Conservation (phyloP, 1,140 invertebrate species). For the Lepidurus apus region DNA sequence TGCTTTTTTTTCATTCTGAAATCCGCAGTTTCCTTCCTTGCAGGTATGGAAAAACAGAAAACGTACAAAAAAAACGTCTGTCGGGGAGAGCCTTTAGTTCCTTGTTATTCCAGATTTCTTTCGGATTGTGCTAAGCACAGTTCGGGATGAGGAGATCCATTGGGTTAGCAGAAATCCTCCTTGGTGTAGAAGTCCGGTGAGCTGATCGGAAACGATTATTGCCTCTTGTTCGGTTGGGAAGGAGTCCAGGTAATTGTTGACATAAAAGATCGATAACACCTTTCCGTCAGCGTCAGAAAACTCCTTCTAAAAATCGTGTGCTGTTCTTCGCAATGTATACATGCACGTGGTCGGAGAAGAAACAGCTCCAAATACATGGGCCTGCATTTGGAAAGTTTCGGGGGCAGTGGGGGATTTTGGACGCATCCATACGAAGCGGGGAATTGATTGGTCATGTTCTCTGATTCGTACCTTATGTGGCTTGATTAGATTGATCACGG, state of each 20-base stretch:
- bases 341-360: conserved; percentile 8
- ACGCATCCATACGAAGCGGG: conserved; percentile 30
- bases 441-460: conserved; percentile 20
- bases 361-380: too few species aligned
- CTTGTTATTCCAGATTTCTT: neutral
- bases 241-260: conserved; percentile 32
- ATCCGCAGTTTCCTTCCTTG: too few species aligned
- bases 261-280: conserved; percentile 27
- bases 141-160: conserved; percentile 27
- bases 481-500: conserved; percentile 27
- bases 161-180: conserved; percentile 31
- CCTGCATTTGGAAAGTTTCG: conserved; percentile 30
- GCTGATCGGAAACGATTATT: neutral
- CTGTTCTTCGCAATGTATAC: neutral
- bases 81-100: too few species aligned
- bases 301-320: conserved; percentile 17
- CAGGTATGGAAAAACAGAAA: too few species aligned
- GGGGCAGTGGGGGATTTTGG: neutral
- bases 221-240: conserved; percentile 28
- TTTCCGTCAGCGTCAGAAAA: conserved; percentile 27
- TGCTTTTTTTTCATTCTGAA: too few species aligned
- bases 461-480: conserved; percentile 37
- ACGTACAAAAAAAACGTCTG: too few species aligned
- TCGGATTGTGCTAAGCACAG: neutral
- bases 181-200: conserved; percentile 3